Percentiles rank a stretch among this genome's conserved stretches.
phyloP scores from a whole-genome alignment of 1,140 invertebrate species.

The Amyelois transitella region DNA sequence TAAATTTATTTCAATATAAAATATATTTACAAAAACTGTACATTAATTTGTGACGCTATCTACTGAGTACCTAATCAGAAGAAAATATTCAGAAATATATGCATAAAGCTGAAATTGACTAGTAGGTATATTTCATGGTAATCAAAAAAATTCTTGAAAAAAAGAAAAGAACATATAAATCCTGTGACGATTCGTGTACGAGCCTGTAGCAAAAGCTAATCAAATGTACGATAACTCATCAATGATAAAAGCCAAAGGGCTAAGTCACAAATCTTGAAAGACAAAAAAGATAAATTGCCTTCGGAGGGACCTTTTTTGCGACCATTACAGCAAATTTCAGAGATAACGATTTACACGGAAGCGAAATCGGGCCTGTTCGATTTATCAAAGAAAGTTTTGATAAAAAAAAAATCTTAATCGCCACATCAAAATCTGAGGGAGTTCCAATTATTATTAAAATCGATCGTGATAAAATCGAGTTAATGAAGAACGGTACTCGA shows the following conservation, averaged over 20 bases:
- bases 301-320: constrained; percentile 4
- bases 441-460: constrained; percentile 70
- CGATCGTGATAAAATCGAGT: constrained; percentile 61
- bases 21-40: too few species aligned
- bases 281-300: constrained; percentile 5
- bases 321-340: constrained; percentile 12
- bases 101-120: too few species aligned
- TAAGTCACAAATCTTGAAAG: neutral
- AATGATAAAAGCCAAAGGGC: constrained; percentile 23
- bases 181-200: too few species aligned
- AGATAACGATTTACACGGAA: constrained; percentile 35
- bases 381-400: constrained; percentile 28
- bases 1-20: too few species aligned
- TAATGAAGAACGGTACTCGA: constrained; percentile 64
- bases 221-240: constrained; percentile 26
- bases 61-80: too few species aligned
- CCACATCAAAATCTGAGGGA: constrained; percentile 48
- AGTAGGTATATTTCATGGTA: too few species aligned
- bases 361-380: constrained; percentile 20
- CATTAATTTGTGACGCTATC: too few species aligned
- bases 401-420: constrained; percentile 53
- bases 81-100: too few species aligned
- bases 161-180: too few species aligned
- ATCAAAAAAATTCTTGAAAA: too few species aligned
- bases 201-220: constrained; percentile 9